Base-by-base conservation (phyloP, 2,888 invertebrate genomes). In the Cryptus armator region DNA sequence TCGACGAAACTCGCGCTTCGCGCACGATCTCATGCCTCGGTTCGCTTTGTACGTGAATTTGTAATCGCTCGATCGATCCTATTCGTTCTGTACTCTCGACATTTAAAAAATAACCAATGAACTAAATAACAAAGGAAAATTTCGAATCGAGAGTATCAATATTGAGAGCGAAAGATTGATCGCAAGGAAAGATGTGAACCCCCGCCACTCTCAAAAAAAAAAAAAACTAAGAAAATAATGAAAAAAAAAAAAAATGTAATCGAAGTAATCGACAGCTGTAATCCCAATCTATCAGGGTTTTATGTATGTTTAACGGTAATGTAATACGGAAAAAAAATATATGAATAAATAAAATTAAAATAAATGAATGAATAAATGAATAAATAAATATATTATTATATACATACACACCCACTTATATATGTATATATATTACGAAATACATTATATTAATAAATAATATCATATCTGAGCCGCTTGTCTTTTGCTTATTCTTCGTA, bases 281-380 rank as follows among this genome's bases (percentile, higher is more conserved):
- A 91, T 92, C 91, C 91, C 90, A 92, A 92, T 91, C 91, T 91
- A 92, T 92, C 92, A 92, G 92, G 92, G 91, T 92, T 92, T 91
- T 89, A 89, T 89, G 89, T 91, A 91, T 91, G 90, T 91, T 89
- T 91, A 91, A 91, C 86, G 86, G 89, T 89, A 91, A 90, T 88
- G 87, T 88, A 88, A 89, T 87, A 87, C 86, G 87, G 68, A 86
- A 84, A 84, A 81, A 77, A 86, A 86, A 87, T 81, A 87, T 80
- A 89, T 88, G 86, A 86, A 86, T 87, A 88, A 85, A 88, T 88
- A 86, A 85, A 84, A 86, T 81, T 75, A 83, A 83, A 85, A 81
- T 83, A 84, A 85, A 89, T 88, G 86, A 84, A 88, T 87, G 70
- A 81, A 87, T 89, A 86, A 68, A 88, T 67, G 70, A 79, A 79